Evolutionary conservation across 2,797 vertebrate genomes (phyloP).

Genomic region (Malurus splendens): DNA sequence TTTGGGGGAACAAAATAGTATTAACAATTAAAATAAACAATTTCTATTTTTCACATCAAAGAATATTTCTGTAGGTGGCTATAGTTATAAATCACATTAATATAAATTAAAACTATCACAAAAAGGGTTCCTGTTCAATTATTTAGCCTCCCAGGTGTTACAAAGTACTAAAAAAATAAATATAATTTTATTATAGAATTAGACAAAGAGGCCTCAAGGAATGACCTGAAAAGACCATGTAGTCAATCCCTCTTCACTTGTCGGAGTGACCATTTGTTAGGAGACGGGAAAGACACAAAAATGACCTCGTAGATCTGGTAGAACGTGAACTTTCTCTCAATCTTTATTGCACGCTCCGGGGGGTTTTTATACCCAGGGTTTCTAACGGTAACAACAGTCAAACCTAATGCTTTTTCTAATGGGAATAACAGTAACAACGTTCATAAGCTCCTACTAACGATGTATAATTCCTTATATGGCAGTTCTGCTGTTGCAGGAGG

Average conservation of each 20-base stretch:
- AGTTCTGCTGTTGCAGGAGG: too few species aligned
- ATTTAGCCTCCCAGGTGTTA: not conserved
- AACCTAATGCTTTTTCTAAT: too few species aligned
- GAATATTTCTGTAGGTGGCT: not conserved
- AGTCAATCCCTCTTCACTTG: not conserved
- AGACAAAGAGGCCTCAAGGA: not conserved
- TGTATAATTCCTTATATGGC: too few species aligned
- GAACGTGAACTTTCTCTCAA: too few species aligned
- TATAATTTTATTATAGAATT: not conserved
- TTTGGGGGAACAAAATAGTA: not conserved
- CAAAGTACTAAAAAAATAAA: not conserved
- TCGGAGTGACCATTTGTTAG: too few species aligned
- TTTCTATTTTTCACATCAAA: not conserved
- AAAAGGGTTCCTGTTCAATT: not conserved
- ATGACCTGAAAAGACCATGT: not conserved
- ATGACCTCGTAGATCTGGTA: too few species aligned
- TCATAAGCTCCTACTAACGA: too few species aligned
- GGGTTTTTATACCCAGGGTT: too few species aligned
- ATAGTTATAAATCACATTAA: not conserved
- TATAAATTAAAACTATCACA: not conserved
- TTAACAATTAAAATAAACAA: not conserved
- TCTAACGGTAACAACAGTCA: too few species aligned
- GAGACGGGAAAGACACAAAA: too few species aligned
- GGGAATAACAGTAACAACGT: too few species aligned
- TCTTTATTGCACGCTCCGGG: too few species aligned